Percentiles rank a stretch among this genome's conserved stretches.
These are phyloP conservation scores for Chymomyza amoena DNA, from an alignment of 2,888 invertebrate genomes.

Conservation along the genomic window DNA sequence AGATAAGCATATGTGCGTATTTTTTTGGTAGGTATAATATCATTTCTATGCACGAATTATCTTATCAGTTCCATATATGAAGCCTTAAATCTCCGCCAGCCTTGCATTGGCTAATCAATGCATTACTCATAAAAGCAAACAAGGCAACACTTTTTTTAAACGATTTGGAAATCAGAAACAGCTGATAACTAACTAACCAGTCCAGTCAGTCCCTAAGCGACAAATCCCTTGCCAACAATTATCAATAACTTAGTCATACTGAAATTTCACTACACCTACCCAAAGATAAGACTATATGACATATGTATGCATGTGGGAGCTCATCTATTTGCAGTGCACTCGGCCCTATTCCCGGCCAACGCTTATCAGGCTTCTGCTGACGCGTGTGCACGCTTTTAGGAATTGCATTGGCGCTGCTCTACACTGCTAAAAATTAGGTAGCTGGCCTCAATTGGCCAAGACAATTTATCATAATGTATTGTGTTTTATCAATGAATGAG, in stretches of 20 bases:
- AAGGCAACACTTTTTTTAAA: slow-evolving; percentile 55
- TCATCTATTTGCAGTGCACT: slow-evolving; percentile 26
- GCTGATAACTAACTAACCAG: slow-evolving; percentile 45
- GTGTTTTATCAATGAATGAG: slow-evolving; percentile 7
- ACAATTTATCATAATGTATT: slow-evolving; percentile 20
- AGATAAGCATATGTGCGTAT: slow-evolving; percentile 45
- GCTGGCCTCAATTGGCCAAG: slow-evolving; percentile 15
- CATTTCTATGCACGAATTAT: neutral
- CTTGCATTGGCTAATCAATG: slow-evolving; percentile 1
- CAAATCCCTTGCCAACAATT: neutral
- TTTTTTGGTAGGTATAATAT: neutral
- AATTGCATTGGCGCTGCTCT: too few species aligned
- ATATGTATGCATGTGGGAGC: neutral
- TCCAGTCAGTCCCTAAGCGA: neutral
- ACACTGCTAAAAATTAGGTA: slow-evolving; percentile 33
- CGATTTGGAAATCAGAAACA: slow-evolving; percentile 65
- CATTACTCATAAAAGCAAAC: slow-evolving; percentile 2
- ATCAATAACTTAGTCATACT: neutral
- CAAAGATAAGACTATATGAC: neutral
- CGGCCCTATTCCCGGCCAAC: neutral
- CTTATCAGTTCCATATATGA: neutral
- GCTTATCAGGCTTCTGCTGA: neutral
- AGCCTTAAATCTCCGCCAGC: neutral
- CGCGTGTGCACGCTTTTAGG: neutral
- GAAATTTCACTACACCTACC: neutral